A percentile compares a stretch with the other conserved stretches of the same genome.
phyloP scores from a whole-genome alignment of 2,797 vertebrate species.

The Threskiornis aethiopicus region DNA sequence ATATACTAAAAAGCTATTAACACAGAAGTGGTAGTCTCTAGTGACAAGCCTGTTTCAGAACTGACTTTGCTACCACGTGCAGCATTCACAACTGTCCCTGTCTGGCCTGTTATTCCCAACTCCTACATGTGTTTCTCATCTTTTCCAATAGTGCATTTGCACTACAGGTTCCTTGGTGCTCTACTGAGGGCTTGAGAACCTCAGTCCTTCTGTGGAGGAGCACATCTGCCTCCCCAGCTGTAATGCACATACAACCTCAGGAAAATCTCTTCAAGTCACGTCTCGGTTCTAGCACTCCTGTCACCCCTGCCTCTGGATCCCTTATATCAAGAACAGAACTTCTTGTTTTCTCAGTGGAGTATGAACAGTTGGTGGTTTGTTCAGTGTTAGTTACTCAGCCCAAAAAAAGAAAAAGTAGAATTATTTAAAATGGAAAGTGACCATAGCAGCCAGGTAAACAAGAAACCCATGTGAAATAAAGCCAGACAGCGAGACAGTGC shows the following conservation, averaged over 20 bases:
- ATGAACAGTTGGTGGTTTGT: conserved; percentile 32
- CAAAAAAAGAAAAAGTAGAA: conserved; percentile 20
- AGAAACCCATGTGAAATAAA: conserved; percentile 36
- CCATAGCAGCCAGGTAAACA: conserved; percentile 54
- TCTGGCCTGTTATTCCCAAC: background rate
- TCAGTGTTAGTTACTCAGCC: conserved; percentile 6
- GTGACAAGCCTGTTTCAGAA: background rate
- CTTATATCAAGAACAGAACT: conserved; percentile 1
- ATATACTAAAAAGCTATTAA: background rate
- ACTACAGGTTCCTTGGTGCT: background rate
- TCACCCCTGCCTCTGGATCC: background rate
- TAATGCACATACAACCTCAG: background rate
- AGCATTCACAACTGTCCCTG: background rate
- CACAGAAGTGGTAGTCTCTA: background rate
- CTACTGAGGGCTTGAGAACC: background rate
- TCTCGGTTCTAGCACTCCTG: background rate
- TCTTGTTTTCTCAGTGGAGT: background rate
- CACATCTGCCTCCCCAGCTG: background rate
- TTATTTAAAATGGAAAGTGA: conserved; percentile 53
- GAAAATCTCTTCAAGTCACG: background rate
- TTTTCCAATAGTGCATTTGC: background rate
- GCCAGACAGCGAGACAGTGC: background rate
- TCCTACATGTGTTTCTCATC: background rate
- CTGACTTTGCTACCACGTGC: background rate
- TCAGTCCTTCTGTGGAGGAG: background rate